Conservation (phyloP, 2,797 vertebrate species). For the Dryobates pubescens region DNA sequence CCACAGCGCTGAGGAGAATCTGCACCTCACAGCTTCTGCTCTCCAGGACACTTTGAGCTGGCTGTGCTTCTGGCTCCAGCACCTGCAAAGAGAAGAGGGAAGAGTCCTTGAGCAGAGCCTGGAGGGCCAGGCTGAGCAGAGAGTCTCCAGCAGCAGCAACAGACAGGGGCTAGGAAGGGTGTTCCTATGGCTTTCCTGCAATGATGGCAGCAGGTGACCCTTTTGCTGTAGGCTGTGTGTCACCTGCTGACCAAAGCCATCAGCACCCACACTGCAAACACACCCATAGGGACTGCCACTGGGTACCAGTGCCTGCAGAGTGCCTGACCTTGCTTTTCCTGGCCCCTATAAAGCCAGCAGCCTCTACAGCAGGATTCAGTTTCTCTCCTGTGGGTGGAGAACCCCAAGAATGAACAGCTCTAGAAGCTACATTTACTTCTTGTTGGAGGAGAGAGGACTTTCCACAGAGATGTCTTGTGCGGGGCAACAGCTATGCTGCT, state of each 20-base stretch:
- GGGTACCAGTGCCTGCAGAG: no score
- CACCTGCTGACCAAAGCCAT: background rate
- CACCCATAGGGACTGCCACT: no score
- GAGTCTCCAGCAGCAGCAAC: background rate
- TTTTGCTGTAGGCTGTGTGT: background rate
- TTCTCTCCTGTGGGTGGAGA: background rate
- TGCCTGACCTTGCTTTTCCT: background rate
- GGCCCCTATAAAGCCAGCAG: background rate
- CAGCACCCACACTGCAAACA: no score
- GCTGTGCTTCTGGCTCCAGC: conserved; percentile 81
- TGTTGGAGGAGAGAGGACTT: no score
- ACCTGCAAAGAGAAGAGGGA: conserved; percentile 76
- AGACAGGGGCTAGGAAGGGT: background rate
- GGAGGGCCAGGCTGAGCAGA: background rate
- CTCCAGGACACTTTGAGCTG: conserved; percentile 78
- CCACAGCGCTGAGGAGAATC: conserved; percentile 80
- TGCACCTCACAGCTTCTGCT: conserved; percentile 78
- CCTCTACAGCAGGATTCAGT: background rate
- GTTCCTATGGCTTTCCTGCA: background rate
- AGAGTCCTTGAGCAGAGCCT: background rate
- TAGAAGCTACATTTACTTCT: no score
- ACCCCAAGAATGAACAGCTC: background rate
- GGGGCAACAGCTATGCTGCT: background rate
- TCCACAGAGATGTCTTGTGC: background rate
- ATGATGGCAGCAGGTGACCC: background rate